These are phyloP conservation scores for Saimiri boliviensis DNA, from an alignment of 2,113 vertebrate genomes.

Conservation along the genomic window DNA sequence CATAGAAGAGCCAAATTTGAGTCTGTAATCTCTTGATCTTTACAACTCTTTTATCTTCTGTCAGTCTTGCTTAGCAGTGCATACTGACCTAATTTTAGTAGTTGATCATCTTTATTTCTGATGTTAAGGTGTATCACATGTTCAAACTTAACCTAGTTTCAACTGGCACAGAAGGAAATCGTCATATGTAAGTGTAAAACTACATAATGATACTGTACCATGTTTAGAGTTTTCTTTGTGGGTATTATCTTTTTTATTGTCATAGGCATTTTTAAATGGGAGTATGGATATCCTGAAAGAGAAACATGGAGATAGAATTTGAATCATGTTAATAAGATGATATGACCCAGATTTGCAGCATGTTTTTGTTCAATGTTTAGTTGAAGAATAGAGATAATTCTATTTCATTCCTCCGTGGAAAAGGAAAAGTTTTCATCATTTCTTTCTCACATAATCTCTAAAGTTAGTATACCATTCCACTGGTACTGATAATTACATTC, in stretches of 20 bases:
- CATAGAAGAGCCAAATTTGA: constrained; percentile 12
- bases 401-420: background rate
- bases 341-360: background rate
- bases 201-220: background rate
- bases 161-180: background rate
- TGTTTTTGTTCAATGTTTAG: background rate
- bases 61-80: constrained; percentile 56
- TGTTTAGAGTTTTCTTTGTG: background rate
- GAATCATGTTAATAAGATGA: background rate
- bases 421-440: background rate
- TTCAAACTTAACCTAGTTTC: background rate
- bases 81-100: constrained; percentile 54
- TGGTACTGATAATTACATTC: background rate
- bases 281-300: background rate
- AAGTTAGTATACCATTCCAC: background rate
- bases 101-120: constrained; percentile 51
- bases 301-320: background rate
- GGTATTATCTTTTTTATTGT: background rate
- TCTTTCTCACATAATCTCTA: background rate
- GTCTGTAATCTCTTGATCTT: constrained; percentile 68
- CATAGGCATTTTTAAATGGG: background rate
- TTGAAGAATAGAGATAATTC: background rate
- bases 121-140: background rate
- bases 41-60: constrained; percentile 41
- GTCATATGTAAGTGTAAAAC: background rate